A percentile compares a stretch with the other conserved stretches of the same genome.
phyloP scores from a whole-genome alignment of 2,797 vertebrate genomes.

The Cyclura pinguis region DNA sequence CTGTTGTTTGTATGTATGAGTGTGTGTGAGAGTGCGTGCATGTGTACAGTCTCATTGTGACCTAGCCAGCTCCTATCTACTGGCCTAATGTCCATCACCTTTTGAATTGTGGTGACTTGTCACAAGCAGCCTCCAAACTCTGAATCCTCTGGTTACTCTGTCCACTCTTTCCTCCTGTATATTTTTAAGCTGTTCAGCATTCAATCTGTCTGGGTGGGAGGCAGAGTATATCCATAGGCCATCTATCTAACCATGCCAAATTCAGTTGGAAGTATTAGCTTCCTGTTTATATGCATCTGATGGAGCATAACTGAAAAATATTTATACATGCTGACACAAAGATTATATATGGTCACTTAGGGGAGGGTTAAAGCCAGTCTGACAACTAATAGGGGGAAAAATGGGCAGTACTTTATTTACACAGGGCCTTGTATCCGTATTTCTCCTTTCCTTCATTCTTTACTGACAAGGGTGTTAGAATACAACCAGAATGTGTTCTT shows the following conservation, averaged over 20 bases:
- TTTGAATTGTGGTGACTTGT: neutral
- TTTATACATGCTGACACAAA: constrained; percentile 50
- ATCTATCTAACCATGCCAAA: constrained; percentile 42
- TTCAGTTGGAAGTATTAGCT: constrained; percentile 59
- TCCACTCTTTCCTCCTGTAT: neutral
- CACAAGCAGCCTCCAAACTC: neutral
- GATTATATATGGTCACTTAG: constrained; percentile 49
- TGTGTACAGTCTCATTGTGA: neutral
- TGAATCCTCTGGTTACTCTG: neutral
- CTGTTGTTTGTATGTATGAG: too few relatives aligned
- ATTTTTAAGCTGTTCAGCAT: neutral
- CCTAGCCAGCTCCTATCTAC: too few relatives aligned
- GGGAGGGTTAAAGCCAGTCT: constrained; percentile 55
- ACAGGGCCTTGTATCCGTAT: constrained; percentile 1
- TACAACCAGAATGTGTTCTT: neutral
- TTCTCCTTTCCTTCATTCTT: constrained; percentile 27
- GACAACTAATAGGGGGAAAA: constrained; percentile 45
- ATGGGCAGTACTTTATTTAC: constrained; percentile 36
- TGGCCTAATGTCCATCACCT: neutral
- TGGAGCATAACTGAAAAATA: constrained; percentile 60
- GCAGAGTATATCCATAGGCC: constrained; percentile 6
- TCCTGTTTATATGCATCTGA: constrained; percentile 65
- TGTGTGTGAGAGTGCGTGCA: too few relatives aligned
- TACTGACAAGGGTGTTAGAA: neutral
- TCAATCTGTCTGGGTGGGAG: constrained; percentile 49